A percentile compares a stretch with the other conserved stretches of the same genome.
Evolutionary conservation across 2,113 vertebrate species (phyloP).

Genomic region (Colistium nudipinnis): DNA sequence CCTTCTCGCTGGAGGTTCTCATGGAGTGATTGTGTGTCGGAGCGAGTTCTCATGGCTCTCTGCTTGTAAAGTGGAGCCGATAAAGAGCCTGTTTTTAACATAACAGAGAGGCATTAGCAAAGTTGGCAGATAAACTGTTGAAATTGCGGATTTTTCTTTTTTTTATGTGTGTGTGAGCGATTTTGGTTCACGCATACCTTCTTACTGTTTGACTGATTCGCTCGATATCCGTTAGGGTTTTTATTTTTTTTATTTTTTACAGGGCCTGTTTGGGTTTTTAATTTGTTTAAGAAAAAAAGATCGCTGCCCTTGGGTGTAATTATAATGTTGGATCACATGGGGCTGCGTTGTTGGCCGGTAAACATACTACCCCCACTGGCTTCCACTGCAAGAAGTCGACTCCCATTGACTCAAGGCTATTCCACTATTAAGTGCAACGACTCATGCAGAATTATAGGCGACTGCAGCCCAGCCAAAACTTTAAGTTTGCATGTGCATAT

Average conservation of each 20-base stretch:
- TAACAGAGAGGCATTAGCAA: slow-evolving; percentile 67
- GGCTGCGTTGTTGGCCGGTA: slow-evolving; percentile 67
- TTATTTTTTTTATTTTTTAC: too few species aligned
- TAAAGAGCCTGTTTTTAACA: slow-evolving; percentile 75
- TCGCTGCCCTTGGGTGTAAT: slow-evolving; percentile 77
- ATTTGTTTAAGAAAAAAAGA: slow-evolving; percentile 74
- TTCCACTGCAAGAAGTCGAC: slow-evolving; percentile 35
- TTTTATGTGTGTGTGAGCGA: slow-evolving; percentile 17
- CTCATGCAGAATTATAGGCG: slow-evolving; percentile 48
- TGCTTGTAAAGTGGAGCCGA: slow-evolving; percentile 63
- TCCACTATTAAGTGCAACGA: slow-evolving; percentile 35
- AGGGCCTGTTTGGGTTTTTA: slow-evolving; percentile 74
- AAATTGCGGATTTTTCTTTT: slow-evolving; percentile 50
- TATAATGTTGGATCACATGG: slow-evolving; percentile 72
- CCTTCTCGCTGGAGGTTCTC: slow-evolving; percentile 50
- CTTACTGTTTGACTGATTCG: slow-evolving; percentile 56
- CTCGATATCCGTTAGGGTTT: slow-evolving; percentile 68
- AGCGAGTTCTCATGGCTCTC: slow-evolving; percentile 66
- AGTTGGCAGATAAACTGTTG: slow-evolving; percentile 73
- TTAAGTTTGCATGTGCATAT: slow-evolving; percentile 36
- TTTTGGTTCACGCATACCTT: slow-evolving; percentile 50
- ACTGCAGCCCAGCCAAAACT: slow-evolving; percentile 18
- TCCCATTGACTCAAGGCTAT: slow-evolving; percentile 40
- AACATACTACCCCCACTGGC: slow-evolving; percentile 64
- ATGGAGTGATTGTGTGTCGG: slow-evolving; percentile 47